Percentiles rank a stretch among this genome's conserved stretches.
These are phyloP conservation scores for Mycetomoellerius zeteki DNA, from an alignment of 1,140 invertebrate genomes.

Conservation along the genomic window DNA sequence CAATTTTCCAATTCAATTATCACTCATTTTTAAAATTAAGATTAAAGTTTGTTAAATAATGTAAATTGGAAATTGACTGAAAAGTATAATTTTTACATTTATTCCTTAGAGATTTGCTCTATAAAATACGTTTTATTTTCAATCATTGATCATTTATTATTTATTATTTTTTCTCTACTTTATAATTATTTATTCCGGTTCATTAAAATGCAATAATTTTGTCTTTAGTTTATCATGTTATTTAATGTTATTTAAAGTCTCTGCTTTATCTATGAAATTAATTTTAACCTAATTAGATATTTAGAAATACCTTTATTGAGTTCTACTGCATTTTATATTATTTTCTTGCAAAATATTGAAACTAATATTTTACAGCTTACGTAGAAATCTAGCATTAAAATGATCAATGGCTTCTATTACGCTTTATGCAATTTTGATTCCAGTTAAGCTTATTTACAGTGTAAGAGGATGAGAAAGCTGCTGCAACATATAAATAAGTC, in stretches of 20 bases:
- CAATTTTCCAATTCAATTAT: neutral
- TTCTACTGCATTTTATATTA: neutral
- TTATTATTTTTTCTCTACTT: neutral
- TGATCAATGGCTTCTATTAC: neutral
- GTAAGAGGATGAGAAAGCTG: constrained; percentile 8
- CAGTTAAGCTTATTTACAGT: neutral
- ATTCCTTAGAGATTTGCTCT: neutral
- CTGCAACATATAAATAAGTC: constrained; percentile 50
- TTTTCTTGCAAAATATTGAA: constrained; percentile 1
- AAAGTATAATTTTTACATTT: constrained; percentile 3
- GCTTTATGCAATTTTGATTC: constrained; percentile 21
- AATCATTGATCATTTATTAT: neutral
- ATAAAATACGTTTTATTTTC: neutral
- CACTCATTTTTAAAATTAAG: neutral
- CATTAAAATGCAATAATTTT: neutral
- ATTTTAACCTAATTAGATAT: neutral
- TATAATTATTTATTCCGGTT: neutral
- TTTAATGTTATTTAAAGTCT: neutral
- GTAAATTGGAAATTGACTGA: neutral
- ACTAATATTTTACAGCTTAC: neutral
- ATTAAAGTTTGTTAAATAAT: constrained; percentile 1
- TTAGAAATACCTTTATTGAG: constrained; percentile 1
- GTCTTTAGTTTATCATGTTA: neutral
- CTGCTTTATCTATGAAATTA: too few relatives aligned
- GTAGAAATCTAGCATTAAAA: neutral